A percentile compares a stretch with the other conserved stretches of the same genome.
These are phyloP conservation scores for Pandemis heparana DNA, from an alignment of 2,888 invertebrate species.

Conservation along the genomic window DNA sequence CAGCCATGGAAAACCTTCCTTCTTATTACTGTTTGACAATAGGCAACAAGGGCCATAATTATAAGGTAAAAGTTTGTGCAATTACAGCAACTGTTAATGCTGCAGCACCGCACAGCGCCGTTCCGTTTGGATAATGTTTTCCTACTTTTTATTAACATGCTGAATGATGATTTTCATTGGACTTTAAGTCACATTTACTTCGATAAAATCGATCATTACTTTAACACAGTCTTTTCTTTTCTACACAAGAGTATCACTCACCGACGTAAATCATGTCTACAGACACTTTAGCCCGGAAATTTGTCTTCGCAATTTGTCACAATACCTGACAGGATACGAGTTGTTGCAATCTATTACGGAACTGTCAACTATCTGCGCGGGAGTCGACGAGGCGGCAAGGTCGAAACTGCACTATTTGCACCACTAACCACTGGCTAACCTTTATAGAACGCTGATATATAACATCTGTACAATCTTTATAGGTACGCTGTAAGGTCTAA, in stretches of 20 bases:
- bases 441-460: conserved; percentile 45
- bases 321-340: conserved; percentile 69
- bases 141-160: no score
- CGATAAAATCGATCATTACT: background rate
- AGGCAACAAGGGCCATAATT: no score
- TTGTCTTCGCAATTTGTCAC: conserved; percentile 35
- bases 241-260: conserved; percentile 25
- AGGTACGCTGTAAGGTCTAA: conserved; percentile 55
- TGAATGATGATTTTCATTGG: no score
- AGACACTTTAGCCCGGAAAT: conserved; percentile 46
- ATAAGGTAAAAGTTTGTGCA: no score
- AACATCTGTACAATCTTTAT: conserved; percentile 54
- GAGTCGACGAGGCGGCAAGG: conserved; percentile 75
- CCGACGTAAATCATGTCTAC: conserved; percentile 44
- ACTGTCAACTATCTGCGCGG: conserved; percentile 72
- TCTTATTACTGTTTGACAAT: no score
- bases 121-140: no score
- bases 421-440: conserved; percentile 51
- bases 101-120: no score
- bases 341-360: conserved; percentile 72
- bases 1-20: background rate
- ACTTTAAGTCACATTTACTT: background rate
- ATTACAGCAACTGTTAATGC: no score
- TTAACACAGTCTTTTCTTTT: background rate
- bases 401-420: conserved; percentile 69